Base-by-base conservation (phyloP, 2,113 vertebrate species). In the Rutilus rutilus region DNA sequence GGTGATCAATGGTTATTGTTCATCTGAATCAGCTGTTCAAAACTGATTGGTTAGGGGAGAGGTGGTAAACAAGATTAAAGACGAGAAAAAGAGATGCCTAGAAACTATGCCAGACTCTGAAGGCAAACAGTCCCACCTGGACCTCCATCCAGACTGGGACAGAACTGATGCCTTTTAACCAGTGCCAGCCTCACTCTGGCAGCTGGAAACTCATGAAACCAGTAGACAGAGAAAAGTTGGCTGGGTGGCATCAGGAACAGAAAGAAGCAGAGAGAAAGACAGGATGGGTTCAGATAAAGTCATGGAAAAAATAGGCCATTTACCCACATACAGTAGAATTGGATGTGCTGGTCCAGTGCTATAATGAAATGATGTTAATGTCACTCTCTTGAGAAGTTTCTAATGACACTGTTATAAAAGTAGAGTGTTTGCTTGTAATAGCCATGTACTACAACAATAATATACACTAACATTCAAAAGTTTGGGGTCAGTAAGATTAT, bases 41-140 rank as follows among this genome's bases (percentile, higher is more conserved):
- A 39, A 39, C 54, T 6, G 77, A 78, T 25, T 78, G 54, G 77
- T 60, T 78, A 17, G 59, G 6, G 3, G 14, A 80, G 78, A 64
- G 59, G 59, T 42, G 78, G 59, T 27, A 62, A 64, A 80, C n/a
- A 80, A 64, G 59, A 64, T 47, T 64, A 47, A 39, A 80, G 12
- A 47, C 25, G 42, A 47, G 59, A 64, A 27, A 64, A 33, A 27
- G 57, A 64, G 78, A 64, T 2, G n/a, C 36, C 14, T 80, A 64
- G 21, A 42, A 64, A 47, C 23, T 0, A 5, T 30, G 78, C 78
- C 78, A 80, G 36, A 64, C 59, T 21, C 78, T 80, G 59, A 15
- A 80, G 59, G 59, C 36, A 47, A 64, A 80, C 78, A 27, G 14
- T 64, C 78, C 78, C 78, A 80, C 78, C 78, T 64, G 78, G 59